Percentiles rank a stretch among this genome's conserved stretches.
These are phyloP conservation scores for Acanthococcus lagerstroemiae DNA, from an alignment of 2,888 invertebrate genomes.

Conservation along the genomic window DNA sequence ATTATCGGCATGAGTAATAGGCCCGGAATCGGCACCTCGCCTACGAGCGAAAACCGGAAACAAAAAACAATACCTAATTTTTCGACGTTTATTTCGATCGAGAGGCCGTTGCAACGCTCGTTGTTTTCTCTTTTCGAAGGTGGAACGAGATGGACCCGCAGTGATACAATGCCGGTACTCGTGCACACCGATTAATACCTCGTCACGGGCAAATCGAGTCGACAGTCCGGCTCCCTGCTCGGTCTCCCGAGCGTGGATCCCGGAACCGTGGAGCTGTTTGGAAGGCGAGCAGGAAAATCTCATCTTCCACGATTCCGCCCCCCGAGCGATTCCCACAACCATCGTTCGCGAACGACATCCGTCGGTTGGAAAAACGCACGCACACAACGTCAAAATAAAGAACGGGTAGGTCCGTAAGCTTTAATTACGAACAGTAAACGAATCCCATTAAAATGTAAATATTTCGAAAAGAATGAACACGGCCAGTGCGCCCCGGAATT, in stretches of 20 bases:
- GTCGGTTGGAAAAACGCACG: no score
- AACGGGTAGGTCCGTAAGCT: background rate
- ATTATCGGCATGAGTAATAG: background rate
- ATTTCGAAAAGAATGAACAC: slow-evolving; percentile 2
- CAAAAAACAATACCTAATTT: slow-evolving; percentile 24
- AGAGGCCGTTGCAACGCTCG: background rate
- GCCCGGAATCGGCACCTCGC: slow-evolving; percentile 1
- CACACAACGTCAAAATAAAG: background rate
- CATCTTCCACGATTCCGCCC: no score
- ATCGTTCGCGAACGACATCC: no score
- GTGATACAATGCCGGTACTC: background rate
- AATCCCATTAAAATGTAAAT: background rate
- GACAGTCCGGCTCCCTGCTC: no score
- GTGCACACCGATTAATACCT: background rate
- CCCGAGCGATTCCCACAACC: no score
- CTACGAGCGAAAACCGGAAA: slow-evolving; percentile 19
- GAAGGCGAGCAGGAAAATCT: background rate
- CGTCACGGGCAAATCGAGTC: background rate
- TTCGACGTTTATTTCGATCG: slow-evolving; percentile 10
- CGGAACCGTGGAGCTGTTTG: no score
- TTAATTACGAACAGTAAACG: background rate
- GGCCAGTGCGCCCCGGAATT: slow-evolving; percentile 24
- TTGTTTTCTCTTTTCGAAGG: background rate
- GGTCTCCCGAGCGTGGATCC: no score
- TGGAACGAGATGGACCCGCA: no score